Evolutionary conservation across 1,140 invertebrate species (phyloP).

Genomic region (Acromyrmex heyeri): DNA sequence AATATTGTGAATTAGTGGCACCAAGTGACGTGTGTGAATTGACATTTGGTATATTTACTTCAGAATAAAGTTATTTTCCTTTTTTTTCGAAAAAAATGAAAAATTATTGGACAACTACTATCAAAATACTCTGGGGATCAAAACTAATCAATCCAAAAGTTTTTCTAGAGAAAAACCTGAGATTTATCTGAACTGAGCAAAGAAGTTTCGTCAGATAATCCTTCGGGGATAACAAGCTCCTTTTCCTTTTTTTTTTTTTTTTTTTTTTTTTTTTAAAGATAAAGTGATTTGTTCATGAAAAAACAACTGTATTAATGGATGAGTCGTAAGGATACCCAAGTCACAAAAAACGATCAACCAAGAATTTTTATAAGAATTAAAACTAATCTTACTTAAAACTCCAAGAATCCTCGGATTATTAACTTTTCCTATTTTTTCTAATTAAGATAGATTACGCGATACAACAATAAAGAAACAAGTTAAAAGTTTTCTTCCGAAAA

Average conservation of each 20-base stretch:
- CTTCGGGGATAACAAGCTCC: neutral
- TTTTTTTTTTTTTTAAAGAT: neutral
- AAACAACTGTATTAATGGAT: conserved; percentile 26
- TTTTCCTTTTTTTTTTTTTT: neutral
- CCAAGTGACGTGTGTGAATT: neutral
- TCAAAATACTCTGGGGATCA: neutral
- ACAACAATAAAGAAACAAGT: neutral
- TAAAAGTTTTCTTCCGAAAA: neutral
- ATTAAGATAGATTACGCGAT: neutral
- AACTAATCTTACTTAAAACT: conserved; percentile 20
- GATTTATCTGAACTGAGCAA: neutral
- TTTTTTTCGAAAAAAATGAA: conserved; percentile 8
- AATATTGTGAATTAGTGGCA: neutral
- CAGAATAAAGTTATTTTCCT: neutral
- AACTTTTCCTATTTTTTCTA: neutral
- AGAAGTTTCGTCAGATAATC: neutral
- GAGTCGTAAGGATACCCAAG: neutral
- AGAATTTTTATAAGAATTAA: neutral
- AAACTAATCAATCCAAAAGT: conserved; percentile 23
- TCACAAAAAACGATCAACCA: neutral
- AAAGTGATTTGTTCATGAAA: neutral
- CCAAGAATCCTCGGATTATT: neutral
- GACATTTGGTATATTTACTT: neutral
- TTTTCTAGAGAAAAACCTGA: neutral
- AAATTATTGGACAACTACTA: conserved; percentile 12